These are phyloP conservation scores for Deilephila elpenor DNA, from an alignment of 2,888 invertebrate species.

Conservation along the genomic window DNA sequence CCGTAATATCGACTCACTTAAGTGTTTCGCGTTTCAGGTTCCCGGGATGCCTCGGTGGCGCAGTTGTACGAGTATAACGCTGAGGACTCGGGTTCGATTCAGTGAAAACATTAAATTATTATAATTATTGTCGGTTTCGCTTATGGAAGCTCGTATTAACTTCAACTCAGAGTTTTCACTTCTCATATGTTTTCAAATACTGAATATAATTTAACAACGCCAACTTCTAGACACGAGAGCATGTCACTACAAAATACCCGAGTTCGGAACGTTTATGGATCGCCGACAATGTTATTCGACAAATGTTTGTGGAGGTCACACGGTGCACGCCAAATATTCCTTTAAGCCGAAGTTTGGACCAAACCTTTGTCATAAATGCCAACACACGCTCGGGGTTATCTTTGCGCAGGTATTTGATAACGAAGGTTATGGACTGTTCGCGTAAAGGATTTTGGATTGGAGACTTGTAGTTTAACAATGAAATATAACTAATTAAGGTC, in stretches of 20 bases:
- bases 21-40: no score
- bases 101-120: no score
- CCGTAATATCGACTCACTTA: no score
- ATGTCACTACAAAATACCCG: background rate
- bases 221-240: background rate
- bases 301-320: constrained; percentile 24
- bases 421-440: constrained; percentile 43
- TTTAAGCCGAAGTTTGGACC: constrained; percentile 40
- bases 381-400: constrained; percentile 43
- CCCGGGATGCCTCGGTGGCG: no score
- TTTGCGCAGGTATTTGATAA: constrained; percentile 59
- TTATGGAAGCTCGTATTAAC: no score
- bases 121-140: no score
- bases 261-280: constrained; percentile 11
- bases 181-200: no score
- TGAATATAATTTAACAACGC: background rate
- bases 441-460: constrained; percentile 38
- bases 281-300: constrained; percentile 8
- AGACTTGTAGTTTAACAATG: constrained; percentile 29
- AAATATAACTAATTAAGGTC: background rate
- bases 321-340: constrained; percentile 38
- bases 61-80: no score
- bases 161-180: no score
- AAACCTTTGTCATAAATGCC: constrained; percentile 46
- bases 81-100: no score